Evolutionary conservation across 2,113 vertebrate genomes (phyloP).

Genomic region (Sceloporus tristichus): DNA sequence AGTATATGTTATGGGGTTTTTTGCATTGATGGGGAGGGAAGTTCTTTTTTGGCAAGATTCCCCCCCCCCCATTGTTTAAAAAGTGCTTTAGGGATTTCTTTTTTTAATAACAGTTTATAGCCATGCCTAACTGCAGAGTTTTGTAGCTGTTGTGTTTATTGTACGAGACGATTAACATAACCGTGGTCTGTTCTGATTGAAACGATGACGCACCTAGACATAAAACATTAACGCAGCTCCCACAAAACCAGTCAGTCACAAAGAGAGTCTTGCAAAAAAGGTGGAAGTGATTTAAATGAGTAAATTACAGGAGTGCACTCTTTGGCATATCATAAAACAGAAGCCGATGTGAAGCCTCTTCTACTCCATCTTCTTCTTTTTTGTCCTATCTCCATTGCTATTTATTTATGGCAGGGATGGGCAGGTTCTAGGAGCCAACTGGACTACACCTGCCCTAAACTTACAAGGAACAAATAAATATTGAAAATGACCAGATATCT

Average conservation of each 20-base stretch:
- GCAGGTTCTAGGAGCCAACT: no score
- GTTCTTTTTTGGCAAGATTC: conserved; percentile 48
- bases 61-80: conserved; percentile 76
- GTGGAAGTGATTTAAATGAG: background rate
- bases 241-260: background rate
- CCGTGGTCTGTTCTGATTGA: conserved; percentile 51
- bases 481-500: no score
- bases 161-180: conserved; percentile 31
- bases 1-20: conserved; percentile 33
- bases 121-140: conserved; percentile 25
- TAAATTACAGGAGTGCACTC: background rate
- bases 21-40: conserved; percentile 30
- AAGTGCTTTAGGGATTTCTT: conserved; percentile 70
- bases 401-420: no score
- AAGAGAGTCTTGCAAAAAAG: background rate
- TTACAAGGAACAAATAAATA: no score
- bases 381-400: background rate
- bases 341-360: conserved; percentile 48
- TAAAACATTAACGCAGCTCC: background rate
- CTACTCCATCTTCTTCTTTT: background rate
- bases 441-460: no score
- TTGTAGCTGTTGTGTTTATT: background rate
- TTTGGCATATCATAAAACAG: background rate
- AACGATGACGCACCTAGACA: conserved; percentile 54
- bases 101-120: conserved; percentile 70